Evolutionary conservation across 2,888 invertebrate species (phyloP).

Genomic region (Xanthorhoe designata): DNA sequence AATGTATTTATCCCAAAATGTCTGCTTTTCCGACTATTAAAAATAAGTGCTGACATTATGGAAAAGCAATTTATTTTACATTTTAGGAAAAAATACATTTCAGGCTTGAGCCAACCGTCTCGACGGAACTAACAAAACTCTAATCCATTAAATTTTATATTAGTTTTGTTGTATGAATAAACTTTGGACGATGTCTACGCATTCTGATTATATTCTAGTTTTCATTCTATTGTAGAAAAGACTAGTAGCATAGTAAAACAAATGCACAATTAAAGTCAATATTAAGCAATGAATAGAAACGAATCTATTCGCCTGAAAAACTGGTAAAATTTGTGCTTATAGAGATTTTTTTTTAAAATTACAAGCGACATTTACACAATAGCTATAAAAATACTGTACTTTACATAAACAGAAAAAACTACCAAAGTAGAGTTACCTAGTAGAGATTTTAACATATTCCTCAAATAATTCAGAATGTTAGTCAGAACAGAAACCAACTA

Average conservation of each 20-base stretch:
- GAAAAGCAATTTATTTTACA: no score
- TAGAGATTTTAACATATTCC: neutral
- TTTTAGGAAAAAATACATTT: no score
- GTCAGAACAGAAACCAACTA: neutral
- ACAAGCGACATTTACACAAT: neutral
- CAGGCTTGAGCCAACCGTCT: no score
- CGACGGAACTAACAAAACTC: no score
- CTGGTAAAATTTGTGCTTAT: neutral
- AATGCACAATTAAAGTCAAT: slow-evolving; percentile 1
- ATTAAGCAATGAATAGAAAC: neutral
- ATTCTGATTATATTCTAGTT: neutral
- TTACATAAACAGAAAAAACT: neutral
- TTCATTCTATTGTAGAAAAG: neutral
- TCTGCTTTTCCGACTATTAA: no score
- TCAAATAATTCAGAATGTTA: neutral
- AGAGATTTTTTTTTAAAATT: neutral
- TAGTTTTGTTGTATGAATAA: no score
- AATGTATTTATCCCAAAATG: no score
- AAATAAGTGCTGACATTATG: no score
- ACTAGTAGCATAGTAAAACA: slow-evolving; percentile 5
- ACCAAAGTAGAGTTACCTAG: no score
- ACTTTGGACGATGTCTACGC: no score
- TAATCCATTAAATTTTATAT: no score
- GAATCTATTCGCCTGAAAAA: neutral
- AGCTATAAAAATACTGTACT: neutral